phyloP scores from a whole-genome alignment of 2,113 vertebrate species.

The Takifugu bimaculatus region DNA sequence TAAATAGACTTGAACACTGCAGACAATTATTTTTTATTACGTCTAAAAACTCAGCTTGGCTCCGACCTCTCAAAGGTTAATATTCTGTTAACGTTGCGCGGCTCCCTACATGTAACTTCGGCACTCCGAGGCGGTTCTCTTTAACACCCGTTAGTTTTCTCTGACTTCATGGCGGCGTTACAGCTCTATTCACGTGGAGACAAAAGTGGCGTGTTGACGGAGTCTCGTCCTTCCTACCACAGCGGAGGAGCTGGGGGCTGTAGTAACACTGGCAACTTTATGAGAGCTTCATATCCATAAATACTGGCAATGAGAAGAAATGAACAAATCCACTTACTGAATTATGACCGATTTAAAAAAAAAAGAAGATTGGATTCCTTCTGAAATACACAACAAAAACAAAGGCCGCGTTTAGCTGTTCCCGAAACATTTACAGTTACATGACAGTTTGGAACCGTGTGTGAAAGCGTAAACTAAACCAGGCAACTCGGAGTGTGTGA shows the following conservation, averaged over 20 bases:
- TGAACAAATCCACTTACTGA: constrained; percentile 17
- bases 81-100: constrained; percentile 4
- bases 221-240: constrained; percentile 16
- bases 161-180: constrained; percentile 10
- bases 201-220: constrained; percentile 52
- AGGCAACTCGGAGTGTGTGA: constrained; percentile 31
- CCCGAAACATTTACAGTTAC: constrained; percentile 46
- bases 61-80: constrained; percentile 17
- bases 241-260: constrained; percentile 32
- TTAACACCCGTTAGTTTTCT: constrained; percentile 11
- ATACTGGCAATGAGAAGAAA: constrained; percentile 25
- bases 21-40: constrained; percentile 14
- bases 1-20: constrained; percentile 55
- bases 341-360: constrained; percentile 17
- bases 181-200: constrained; percentile 27
- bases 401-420: constrained; percentile 46
- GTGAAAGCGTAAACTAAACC: constrained; percentile 48
- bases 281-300: constrained; percentile 24
- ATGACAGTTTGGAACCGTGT: constrained; percentile 33
- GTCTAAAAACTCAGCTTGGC: constrained; percentile 11
- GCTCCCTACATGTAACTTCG: constrained; percentile 17
- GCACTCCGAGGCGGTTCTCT: constrained; percentile 8
- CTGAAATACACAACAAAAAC: constrained; percentile 34
- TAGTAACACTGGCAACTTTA: constrained; percentile 47
- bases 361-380: constrained; percentile 19